Percentiles rank a stretch among this genome's conserved stretches.
Conservation (phyloP, 2,888 invertebrate genomes). For the Drosophila ustulata region DNA sequence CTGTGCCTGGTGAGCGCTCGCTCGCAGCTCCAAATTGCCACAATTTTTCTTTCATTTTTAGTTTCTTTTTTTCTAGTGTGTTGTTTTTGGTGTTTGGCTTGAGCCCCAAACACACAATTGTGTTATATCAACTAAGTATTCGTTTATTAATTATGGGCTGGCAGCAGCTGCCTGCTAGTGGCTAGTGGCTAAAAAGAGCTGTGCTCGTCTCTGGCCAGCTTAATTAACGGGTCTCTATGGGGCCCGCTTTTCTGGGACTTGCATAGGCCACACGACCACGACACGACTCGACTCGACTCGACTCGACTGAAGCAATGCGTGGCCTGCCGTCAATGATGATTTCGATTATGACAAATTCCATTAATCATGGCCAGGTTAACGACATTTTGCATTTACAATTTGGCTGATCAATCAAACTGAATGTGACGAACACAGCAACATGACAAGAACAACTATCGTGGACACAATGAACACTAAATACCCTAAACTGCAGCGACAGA, state of each 20-base stretch:
- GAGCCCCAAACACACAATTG: conserved; percentile 43
- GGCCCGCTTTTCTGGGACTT: conserved; percentile 62
- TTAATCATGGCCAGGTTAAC: conserved; percentile 75
- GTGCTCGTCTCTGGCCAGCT: conserved; percentile 35
- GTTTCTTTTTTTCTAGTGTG: conserved; percentile 1
- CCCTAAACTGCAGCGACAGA: not conserved
- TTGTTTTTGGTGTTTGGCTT: conserved; percentile 14
- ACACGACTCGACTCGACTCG: not conserved
- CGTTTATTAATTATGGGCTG: conserved; percentile 76
- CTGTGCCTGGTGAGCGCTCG: conserved; percentile 61
- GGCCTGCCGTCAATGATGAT: conserved; percentile 18
- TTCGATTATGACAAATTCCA: conserved; percentile 74
- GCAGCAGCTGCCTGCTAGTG: conserved; percentile 37
- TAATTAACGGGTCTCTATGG: conserved; percentile 59
- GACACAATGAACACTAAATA: not conserved
- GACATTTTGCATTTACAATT: conserved; percentile 65
- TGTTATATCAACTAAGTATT: conserved; percentile 61
- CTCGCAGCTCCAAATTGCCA: conserved; percentile 54
- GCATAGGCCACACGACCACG: conserved; percentile 19
- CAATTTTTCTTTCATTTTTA: conserved; percentile 52
- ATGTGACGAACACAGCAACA: conserved; percentile 39
- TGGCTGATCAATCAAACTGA: conserved; percentile 64
- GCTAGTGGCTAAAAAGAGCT: conserved; percentile 8
- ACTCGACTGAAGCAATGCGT: not conserved
- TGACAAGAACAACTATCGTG: not conserved